Evolutionary conservation across 1,140 invertebrate species (phyloP), one percentile per base, ranked within the genome.

Genomic region (Hyposmocoma kahamanoa): DNA sequence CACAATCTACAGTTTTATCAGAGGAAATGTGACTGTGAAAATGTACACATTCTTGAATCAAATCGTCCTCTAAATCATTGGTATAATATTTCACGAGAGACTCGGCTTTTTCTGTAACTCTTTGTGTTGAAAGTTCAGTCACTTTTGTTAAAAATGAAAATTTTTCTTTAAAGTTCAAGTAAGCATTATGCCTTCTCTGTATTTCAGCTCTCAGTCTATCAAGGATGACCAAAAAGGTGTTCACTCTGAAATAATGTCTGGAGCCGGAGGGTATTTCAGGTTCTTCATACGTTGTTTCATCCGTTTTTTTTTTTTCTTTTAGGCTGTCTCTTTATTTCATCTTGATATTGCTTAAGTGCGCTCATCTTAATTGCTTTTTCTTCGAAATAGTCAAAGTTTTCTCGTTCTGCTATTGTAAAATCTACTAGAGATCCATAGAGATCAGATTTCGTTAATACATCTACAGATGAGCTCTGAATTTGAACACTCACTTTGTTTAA

Each of bases 391-490:
- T 58, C 42, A 47, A 58, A 58, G 24, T 57, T 47, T 21, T 54
- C 55, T 45, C 45, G 38, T 48, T 53, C 38, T 26, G 43, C 36
- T 62, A 39, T 34, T 20, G 48, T 47, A 53, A 59, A 59, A 42
- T 63, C 51, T 18, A 36, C 32, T 8, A 34, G 32, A 10, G 32
- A 34, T 34, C 15, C 32, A 13, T 56, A 48, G 48, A 60, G 56
- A 56, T 57, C 41, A 34, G 50, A n/a, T 45, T 56, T 53, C 10
- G 57, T 51, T 18, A 59, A 50, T 24, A 53, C 47, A 53, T 60
- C 47, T 57, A 57, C 57, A 30, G 49, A 51, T 28, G 36, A 42
- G n/a, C 38, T 42, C 53, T 56, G 50, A 50, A 58, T 49, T 38
- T 55, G 48, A 51, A 56, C 43, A 48, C 26, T 63, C 38, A 60